Base-by-base conservation (phyloP, 2,113 vertebrate species). In the Nerophis lumbriciformis region DNA sequence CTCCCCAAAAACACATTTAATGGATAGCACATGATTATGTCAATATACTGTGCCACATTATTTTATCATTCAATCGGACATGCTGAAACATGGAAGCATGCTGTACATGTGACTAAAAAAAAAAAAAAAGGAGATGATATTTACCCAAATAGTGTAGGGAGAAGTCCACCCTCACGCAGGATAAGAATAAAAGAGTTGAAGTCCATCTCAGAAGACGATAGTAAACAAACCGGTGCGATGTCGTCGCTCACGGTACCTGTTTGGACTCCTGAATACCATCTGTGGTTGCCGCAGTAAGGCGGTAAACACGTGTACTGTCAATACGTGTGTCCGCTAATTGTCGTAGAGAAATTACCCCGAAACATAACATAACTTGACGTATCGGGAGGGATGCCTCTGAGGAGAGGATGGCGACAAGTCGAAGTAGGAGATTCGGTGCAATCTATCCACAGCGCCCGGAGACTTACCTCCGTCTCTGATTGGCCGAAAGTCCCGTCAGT, bases 401-500 rank as follows among this genome's bases (percentile, higher is more conserved):
- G 48, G 6, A 4, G 48, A 5, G 12, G 48, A 13, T 28, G 5
- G 48, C 48, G n/a, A 49, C 48, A 49, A 1, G 12, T 6, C 6
- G 38, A 39, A 6, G 38, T 6, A 39, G 10, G 42, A 71, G 56
- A 63, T 56, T 76, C 60, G 36, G 71, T 62, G 42, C 81, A 79
- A 83, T 85, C 83, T 81, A 83, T 83, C 85, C 38, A 86, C 74
- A 28, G 69, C 68, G 68, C 69, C 61, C 53, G 49, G 36, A 55
- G 64, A 82, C 60, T 35, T 5, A 49, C 12, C 78, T 68, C 13
- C 5, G 10, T 57, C 74, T 73, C 63, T 69, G 83, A 88, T 90
- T 91, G 88, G 89, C 72, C 75, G 58, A 63, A 51, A 59, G 62
- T 13, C 15, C 65, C 83, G 87, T 80, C 90, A 10, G 59, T 90